These are phyloP conservation scores for Neofelis nebulosa DNA, from an alignment of 2,113 vertebrate species.

Conservation along the genomic window DNA sequence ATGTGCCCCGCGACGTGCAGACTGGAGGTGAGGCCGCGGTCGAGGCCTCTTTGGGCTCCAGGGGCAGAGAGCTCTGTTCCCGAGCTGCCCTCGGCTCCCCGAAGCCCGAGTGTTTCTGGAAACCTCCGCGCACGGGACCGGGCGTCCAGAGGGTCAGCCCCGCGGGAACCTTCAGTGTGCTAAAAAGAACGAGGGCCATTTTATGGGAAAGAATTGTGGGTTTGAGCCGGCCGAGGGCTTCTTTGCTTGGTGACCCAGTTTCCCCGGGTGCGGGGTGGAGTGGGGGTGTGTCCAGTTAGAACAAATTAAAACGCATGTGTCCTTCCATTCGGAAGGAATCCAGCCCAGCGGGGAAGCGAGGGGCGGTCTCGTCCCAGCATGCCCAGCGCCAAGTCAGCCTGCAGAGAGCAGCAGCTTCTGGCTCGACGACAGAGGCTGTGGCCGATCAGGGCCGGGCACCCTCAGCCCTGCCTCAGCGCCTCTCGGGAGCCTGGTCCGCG, in stretches of 20 bases:
- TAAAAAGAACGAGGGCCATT: no score
- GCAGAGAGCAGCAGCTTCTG: not conserved
- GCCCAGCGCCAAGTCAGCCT: not conserved
- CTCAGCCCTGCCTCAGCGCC: accelerated
- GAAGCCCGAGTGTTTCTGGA: accelerated
- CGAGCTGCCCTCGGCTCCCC: not conserved
- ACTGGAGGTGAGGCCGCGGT: accelerated
- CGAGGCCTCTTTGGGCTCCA: accelerated
- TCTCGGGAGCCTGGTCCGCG: accelerated
- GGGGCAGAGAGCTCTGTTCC: accelerated
- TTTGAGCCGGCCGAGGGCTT: not conserved
- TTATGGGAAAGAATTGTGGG: accelerated
- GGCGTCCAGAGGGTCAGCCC: not conserved
- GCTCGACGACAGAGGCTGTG: not conserved
- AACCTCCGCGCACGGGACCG: accelerated
- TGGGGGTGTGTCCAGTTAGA: not conserved
- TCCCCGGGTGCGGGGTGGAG: not conserved
- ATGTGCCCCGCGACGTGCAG: not conserved
- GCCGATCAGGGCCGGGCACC: not conserved
- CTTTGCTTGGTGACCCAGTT: conserved; percentile 31
- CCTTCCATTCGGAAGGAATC: not conserved
- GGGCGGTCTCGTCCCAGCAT: accelerated
- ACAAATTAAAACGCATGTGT: conserved; percentile 52
- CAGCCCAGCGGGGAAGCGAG: not conserved
- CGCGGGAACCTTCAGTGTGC: accelerated